A percentile compares a stretch with the other conserved stretches of the same genome.
Conservation (phyloP, 2,888 invertebrate species). For the Scaptodrosophila latifasciaeformis region DNA sequence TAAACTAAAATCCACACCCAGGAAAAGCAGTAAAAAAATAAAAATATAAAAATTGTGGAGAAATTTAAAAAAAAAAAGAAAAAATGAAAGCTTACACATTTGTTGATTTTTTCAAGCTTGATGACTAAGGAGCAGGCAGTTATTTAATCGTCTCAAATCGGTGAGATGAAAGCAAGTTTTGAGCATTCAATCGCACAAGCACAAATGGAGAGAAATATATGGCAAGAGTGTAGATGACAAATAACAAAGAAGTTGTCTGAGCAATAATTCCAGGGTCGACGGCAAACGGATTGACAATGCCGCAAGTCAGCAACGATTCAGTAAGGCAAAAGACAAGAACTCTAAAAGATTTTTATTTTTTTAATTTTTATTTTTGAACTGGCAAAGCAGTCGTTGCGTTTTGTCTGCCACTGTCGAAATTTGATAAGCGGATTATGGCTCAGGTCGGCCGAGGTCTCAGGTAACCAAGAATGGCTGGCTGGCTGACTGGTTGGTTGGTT, state of each 20-base stretch:
- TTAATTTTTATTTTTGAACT: not conserved
- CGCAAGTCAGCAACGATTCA: not conserved
- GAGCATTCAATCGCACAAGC: not conserved
- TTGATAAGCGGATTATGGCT: conserved; percentile 41
- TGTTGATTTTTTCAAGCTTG: too few relatives aligned
- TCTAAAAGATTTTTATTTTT: not conserved
- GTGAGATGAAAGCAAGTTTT: not conserved
- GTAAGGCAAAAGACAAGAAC: not conserved
- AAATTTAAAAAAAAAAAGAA: too few relatives aligned
- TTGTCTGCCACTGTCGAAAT: conserved; percentile 26
- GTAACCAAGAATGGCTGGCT: too few relatives aligned
- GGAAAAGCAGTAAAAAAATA: not conserved
- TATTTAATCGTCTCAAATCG: not conserved
- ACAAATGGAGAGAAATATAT: too few relatives aligned
- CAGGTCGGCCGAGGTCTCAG: conserved; percentile 36
- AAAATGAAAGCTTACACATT: too few relatives aligned
- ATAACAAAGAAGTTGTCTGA: not conserved
- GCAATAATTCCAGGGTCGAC: too few relatives aligned
- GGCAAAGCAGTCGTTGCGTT: conserved; percentile 7
- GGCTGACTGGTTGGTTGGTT: too few relatives aligned
- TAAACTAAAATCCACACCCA: not conserved
- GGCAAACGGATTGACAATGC: not conserved
- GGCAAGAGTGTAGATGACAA: too few relatives aligned
- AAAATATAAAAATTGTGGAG: too few relatives aligned
- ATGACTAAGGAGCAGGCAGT: not conserved